Percentiles rank a stretch among this genome's conserved stretches.
phyloP scores from a whole-genome alignment of 2,888 invertebrate species.

The Archaeoteleia sp. region DNA sequence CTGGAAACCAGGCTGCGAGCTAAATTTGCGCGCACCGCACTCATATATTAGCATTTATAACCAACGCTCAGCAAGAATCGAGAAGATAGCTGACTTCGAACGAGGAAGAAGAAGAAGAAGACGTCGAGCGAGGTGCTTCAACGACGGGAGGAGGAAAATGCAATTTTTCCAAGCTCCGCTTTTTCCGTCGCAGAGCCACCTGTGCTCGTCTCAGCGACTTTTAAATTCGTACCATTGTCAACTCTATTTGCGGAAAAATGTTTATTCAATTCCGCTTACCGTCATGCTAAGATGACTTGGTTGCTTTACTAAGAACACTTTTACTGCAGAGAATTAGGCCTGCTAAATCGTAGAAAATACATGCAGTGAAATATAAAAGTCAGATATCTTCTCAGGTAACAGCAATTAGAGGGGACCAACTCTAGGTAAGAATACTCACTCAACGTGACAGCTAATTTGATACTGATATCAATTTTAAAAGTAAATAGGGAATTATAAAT shows the following conservation, averaged over 20 bases:
- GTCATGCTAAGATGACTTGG: constrained; percentile 66
- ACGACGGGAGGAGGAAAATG: constrained; percentile 58
- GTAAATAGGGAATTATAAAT: too few species aligned
- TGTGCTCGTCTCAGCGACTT: constrained; percentile 69
- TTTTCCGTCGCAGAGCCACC: constrained; percentile 61
- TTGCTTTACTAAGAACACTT: constrained; percentile 56
- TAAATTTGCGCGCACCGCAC: constrained; percentile 39
- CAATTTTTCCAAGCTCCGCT: constrained; percentile 69
- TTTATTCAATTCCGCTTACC: constrained; percentile 73
- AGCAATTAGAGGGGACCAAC: too few species aligned
- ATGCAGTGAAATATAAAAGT: background rate
- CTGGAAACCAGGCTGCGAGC: constrained; percentile 18
- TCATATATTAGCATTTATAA: constrained; percentile 70
- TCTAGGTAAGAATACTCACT: too few species aligned
- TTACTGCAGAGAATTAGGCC: constrained; percentile 20
- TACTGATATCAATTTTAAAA: too few species aligned
- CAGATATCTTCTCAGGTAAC: too few species aligned
- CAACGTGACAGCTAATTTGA: too few species aligned
- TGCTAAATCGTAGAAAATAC: constrained; percentile 10
- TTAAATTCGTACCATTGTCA: constrained; percentile 72
- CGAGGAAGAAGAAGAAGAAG: constrained; percentile 40
- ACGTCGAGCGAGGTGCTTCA: constrained; percentile 24
- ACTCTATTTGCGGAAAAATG: constrained; percentile 70
- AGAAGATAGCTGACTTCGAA: constrained; percentile 58
- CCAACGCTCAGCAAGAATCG: constrained; percentile 61